Evolutionary conservation across 2,797 vertebrate species (phyloP).

Genomic region (Melanotaenia boesemani): DNA sequence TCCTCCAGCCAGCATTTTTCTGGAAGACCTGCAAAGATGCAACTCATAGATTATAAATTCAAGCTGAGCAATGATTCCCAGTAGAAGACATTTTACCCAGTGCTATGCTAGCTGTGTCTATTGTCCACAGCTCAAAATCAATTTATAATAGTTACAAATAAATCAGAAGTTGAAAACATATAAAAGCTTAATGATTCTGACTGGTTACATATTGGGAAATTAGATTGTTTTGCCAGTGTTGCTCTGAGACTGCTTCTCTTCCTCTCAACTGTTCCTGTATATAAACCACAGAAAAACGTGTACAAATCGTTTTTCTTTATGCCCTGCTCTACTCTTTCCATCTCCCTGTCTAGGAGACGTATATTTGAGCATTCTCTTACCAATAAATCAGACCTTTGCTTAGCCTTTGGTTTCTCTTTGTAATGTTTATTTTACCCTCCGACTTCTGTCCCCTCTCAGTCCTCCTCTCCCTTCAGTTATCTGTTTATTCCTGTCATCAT

Average conservation of each 20-base stretch:
- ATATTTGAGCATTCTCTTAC: constrained; percentile 29
- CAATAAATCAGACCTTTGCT: constrained; percentile 38
- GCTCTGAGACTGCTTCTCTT: constrained; percentile 4
- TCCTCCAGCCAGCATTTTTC: constrained; percentile 6
- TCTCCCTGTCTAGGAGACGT: neutral
- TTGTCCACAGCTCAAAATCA: no score
- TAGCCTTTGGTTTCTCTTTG: constrained; percentile 32
- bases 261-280: no score
- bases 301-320: neutral
- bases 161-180: no score
- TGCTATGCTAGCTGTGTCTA: neutral
- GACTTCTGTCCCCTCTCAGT: neutral
- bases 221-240: neutral
- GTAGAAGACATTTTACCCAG: neutral
- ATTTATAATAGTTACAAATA: no score
- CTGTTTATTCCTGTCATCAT: constrained; percentile 5
- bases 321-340: neutral
- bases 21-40: constrained; percentile 12
- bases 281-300: no score
- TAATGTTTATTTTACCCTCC: constrained; percentile 23
- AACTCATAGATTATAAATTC: constrained; percentile 19
- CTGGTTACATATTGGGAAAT: constrained; percentile 1
- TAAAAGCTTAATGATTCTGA: constrained; percentile 9
- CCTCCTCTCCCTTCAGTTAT: constrained; percentile 19
- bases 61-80: neutral